phyloP scores from a whole-genome alignment of 2,888 invertebrate species.

The Trichopoda pennipes region DNA sequence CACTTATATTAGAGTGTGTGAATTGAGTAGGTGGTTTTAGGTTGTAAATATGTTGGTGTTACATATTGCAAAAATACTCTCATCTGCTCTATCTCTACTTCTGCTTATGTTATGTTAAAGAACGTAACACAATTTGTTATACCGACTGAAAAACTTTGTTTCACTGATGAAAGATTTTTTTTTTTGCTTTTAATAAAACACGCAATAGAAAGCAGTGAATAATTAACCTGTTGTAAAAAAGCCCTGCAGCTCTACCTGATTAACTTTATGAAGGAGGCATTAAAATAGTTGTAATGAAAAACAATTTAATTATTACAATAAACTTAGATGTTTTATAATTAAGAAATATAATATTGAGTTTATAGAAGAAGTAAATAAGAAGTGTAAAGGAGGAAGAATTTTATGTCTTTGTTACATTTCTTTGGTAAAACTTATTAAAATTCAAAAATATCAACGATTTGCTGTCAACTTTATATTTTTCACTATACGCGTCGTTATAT shows the following conservation, averaged over 20 bases:
- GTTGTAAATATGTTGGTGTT: no score
- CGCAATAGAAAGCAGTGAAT: background rate
- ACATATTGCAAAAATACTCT: no score
- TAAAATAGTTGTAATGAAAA: background rate
- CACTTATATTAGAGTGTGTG: no score
- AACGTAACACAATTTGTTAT: conserved; percentile 9
- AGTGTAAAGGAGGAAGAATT: no score
- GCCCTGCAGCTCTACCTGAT: background rate
- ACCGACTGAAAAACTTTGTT: background rate
- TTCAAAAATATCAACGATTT: background rate
- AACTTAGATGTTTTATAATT: background rate
- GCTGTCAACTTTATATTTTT: background rate
- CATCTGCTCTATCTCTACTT: no score
- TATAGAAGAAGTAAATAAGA: no score
- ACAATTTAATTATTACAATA: background rate
- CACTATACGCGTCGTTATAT: background rate
- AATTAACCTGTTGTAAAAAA: conserved; percentile 39
- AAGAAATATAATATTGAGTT: no score
- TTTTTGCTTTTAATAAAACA: conserved; percentile 13
- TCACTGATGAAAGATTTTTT: no score
- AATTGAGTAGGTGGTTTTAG: no score
- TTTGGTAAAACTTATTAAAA: no score
- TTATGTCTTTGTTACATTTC: no score
- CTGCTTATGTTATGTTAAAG: background rate
- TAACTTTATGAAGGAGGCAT: background rate